A percentile compares a stretch with the other conserved stretches of the same genome.
Conservation (phyloP, 2,113 vertebrate species). For the Notarius lentiginosus region DNA sequence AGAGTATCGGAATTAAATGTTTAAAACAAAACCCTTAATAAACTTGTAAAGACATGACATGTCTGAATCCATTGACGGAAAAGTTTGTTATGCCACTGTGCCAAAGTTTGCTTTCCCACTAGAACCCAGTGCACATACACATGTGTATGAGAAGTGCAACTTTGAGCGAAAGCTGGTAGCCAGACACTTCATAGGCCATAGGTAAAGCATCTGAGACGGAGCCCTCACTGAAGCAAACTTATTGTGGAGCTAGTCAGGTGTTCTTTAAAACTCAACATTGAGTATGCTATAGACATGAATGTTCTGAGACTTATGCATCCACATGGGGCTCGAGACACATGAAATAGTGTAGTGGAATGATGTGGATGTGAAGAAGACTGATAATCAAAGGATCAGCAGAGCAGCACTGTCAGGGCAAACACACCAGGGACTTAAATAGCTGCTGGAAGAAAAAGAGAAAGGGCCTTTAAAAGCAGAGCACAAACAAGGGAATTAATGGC, state of each 20-base stretch:
- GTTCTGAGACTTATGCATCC: slow-evolving; percentile 35
- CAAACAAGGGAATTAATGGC: slow-evolving; percentile 53
- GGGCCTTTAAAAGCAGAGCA: slow-evolving; percentile 45
- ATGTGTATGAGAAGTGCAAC: background rate
- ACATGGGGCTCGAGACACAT: slow-evolving; percentile 46
- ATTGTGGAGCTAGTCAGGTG: slow-evolving; percentile 18
- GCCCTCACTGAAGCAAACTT: background rate
- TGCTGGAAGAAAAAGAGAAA: slow-evolving; percentile 44
- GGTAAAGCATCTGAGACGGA: background rate
- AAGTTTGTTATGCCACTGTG: background rate
- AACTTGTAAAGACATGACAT: background rate
- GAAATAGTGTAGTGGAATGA: slow-evolving; percentile 38
- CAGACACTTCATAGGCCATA: background rate
- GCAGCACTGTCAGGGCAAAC: slow-evolving; percentile 47
- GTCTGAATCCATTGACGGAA: background rate
- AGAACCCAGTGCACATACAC: background rate
- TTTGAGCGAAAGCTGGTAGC: background rate
- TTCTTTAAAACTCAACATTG: background rate
- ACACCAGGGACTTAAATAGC: slow-evolving; percentile 41
- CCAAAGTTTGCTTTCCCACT: background rate
- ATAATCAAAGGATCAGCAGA: slow-evolving; percentile 51
- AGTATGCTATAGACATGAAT: slow-evolving; percentile 28
- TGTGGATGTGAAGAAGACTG: slow-evolving; percentile 52
- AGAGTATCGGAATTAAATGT: too few relatives aligned
- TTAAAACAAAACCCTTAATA: background rate